These are phyloP conservation scores for Nesoenas mayeri DNA, from an alignment of 2,113 vertebrate genomes.

Conservation along the genomic window DNA sequence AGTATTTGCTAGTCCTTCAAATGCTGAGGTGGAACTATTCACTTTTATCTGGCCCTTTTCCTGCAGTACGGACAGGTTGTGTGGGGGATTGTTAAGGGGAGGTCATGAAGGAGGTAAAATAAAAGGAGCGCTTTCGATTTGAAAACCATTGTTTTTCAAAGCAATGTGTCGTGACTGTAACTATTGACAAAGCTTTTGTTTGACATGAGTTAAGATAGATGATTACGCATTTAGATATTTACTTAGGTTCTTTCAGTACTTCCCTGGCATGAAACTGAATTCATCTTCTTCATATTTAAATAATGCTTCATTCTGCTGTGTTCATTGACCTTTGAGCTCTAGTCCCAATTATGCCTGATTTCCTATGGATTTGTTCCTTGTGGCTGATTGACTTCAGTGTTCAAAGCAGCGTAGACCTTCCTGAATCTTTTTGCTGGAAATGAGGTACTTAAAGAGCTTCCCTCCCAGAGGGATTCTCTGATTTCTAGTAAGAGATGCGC, in stretches of 20 bases:
- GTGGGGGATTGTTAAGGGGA: neutral
- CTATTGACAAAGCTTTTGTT: conserved; percentile 59
- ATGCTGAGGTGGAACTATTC: neutral
- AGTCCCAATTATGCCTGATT: neutral
- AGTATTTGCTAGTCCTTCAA: neutral
- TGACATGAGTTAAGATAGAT: neutral
- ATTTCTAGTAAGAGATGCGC: neutral
- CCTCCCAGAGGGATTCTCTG: neutral
- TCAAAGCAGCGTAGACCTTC: neutral
- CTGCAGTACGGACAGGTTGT: neutral
- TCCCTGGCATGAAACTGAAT: neutral
- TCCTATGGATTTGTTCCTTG: fast-evolving
- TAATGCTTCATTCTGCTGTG: neutral
- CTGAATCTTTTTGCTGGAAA: neutral
- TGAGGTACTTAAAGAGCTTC: neutral
- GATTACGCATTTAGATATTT: conserved; percentile 52
- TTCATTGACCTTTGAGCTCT: conserved; percentile 22
- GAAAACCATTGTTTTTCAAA: conserved; percentile 15
- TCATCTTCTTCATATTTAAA: neutral
- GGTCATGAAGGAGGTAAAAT: neutral
- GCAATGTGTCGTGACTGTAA: conserved; percentile 6
- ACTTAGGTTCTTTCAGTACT: neutral
- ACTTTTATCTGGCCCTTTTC: neutral
- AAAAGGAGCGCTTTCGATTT: conserved; percentile 24
- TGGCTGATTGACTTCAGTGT: neutral